These are phyloP conservation scores for Lathronympha strigana DNA, from an alignment of 2,888 invertebrate species.

Conservation along the genomic window DNA sequence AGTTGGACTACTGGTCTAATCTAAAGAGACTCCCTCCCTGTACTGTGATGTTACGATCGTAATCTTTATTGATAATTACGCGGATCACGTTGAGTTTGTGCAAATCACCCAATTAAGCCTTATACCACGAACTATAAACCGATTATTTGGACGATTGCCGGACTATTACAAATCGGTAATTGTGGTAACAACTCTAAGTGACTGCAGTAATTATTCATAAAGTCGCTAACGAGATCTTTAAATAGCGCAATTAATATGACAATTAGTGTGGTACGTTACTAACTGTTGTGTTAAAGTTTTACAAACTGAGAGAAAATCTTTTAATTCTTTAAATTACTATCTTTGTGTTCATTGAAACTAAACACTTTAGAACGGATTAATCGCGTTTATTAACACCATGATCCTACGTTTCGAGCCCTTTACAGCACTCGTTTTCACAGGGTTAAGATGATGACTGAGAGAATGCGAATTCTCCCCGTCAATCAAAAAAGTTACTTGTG, in stretches of 20 bases:
- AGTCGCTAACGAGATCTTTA: constrained; percentile 5
- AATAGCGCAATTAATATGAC: background rate
- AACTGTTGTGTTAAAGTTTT: background rate
- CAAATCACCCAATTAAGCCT: constrained; percentile 29
- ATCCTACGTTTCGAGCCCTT: too few relatives aligned
- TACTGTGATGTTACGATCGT: constrained; percentile 14
- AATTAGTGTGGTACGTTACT: constrained; percentile 1
- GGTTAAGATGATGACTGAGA: too few relatives aligned
- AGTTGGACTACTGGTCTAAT: too few relatives aligned
- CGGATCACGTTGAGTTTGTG: constrained; percentile 11
- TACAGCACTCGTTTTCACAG: too few relatives aligned
- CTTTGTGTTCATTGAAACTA: too few relatives aligned
- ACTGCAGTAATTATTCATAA: constrained; percentile 7
- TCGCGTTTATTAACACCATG: too few relatives aligned
- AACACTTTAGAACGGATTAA: too few relatives aligned
- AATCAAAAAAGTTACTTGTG: too few relatives aligned
- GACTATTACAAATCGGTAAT: constrained; percentile 24
- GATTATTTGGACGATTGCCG: constrained; percentile 19
- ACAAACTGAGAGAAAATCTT: background rate
- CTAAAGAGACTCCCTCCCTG: too few relatives aligned
- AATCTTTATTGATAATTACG: constrained; percentile 33
- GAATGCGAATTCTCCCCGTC: too few relatives aligned
- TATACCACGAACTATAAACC: constrained; percentile 11
- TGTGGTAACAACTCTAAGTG: constrained; percentile 15
- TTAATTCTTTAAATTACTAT: too few relatives aligned